Conservation (phyloP, 37 sponge, comb jelly and placozoan genomes). For the Halisarca cf. caerulea region DNA sequence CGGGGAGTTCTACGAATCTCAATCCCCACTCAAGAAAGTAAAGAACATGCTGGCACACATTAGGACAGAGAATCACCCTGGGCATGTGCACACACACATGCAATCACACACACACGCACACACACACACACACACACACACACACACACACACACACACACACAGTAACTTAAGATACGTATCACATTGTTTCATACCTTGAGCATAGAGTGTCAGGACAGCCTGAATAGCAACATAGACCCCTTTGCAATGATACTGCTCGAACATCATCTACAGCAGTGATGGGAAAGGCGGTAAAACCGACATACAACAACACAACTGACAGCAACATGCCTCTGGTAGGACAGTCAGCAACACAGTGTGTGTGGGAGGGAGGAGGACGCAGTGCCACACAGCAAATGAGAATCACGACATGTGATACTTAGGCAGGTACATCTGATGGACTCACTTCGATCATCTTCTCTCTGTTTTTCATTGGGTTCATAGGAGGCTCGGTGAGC, state of each 20-base stretch:
- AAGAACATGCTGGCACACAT: not conserved
- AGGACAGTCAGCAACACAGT: too few relatives aligned
- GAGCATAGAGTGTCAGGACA: slow-evolving; percentile 99
- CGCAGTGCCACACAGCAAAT: too few relatives aligned
- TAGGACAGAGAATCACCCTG: not conserved
- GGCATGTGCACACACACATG: not conserved
- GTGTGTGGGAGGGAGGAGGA: too few relatives aligned
- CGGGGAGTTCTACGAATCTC: too few relatives aligned
- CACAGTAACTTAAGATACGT: too few relatives aligned
- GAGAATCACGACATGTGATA: too few relatives aligned
- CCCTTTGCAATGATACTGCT: slow-evolving; percentile 91
- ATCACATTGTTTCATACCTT: too few relatives aligned
- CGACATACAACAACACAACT: too few relatives aligned
- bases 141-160: slow-evolving; percentile 37
- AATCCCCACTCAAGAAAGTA: too few relatives aligned
- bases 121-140: not conserved
- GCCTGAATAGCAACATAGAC: slow-evolving; percentile 99
- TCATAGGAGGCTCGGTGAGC: slow-evolving; percentile 99
- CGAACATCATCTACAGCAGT: slow-evolving; percentile 97
- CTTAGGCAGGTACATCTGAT: too few relatives aligned
- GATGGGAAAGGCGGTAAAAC: too few relatives aligned
- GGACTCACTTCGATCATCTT: slow-evolving; percentile 95
- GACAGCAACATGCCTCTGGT: too few relatives aligned
- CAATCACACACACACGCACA: slow-evolving; percentile 12
- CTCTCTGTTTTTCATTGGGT: slow-evolving; percentile 99